Conservation (phyloP, 2,113 vertebrate genomes). For the Arothron firmamentum region DNA sequence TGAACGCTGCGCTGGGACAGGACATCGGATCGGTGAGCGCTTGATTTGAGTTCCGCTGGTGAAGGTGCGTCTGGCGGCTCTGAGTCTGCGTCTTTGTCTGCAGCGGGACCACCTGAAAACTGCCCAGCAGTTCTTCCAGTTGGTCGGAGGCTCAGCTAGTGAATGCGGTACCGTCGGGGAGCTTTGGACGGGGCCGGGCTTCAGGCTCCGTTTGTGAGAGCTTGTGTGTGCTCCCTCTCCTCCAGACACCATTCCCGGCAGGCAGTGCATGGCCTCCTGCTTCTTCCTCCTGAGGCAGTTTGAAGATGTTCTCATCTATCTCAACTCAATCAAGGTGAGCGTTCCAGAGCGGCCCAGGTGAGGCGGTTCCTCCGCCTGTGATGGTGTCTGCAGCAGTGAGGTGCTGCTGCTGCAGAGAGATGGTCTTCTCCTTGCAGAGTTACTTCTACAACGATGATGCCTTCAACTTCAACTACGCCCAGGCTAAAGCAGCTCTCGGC, state of each 20-base stretch:
- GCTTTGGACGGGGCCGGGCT: background rate
- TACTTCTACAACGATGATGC: constrained; percentile 96
- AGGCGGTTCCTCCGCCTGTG: too few relatives aligned
- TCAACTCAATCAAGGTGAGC: constrained; percentile 95
- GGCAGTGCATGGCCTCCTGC: constrained; percentile 97
- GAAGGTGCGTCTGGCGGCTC: background rate
- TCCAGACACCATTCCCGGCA: constrained; percentile 92
- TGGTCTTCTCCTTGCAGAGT: constrained; percentile 77
- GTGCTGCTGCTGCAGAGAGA: too few relatives aligned
- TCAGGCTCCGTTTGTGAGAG: constrained; percentile 1
- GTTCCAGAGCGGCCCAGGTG: background rate
- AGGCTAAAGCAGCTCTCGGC: constrained; percentile 91
- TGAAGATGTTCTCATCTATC: constrained; percentile 94
- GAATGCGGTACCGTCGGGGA: constrained; percentile 82
- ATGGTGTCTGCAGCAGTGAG: too few relatives aligned
- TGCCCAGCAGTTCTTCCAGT: constrained; percentile 95
- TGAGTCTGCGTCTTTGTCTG: constrained; percentile 14
- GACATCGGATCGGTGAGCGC: constrained; percentile 90
- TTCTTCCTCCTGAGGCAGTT: constrained; percentile 95
- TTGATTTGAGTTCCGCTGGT: background rate
- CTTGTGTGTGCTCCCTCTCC: constrained; percentile 1
- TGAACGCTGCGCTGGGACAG: constrained; percentile 92
- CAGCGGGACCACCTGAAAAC: constrained; percentile 95
- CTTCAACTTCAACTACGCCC: constrained; percentile 97
- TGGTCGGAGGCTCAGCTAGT: constrained; percentile 94